Evolutionary conservation across 2,888 invertebrate species (phyloP).

Genomic region (Herminia tarsipennalis): DNA sequence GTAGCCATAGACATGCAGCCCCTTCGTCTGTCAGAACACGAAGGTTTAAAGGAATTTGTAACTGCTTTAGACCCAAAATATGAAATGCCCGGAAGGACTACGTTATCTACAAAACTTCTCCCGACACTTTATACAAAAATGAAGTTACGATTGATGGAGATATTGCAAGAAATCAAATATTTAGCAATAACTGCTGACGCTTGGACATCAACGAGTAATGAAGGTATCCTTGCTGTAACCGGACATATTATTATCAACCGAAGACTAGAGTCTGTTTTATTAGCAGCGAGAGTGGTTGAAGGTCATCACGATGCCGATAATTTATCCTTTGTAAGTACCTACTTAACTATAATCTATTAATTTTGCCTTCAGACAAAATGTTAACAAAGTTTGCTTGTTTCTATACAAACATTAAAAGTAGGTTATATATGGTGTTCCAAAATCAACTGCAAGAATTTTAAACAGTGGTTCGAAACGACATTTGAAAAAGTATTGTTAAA

Average conservation of each 20-base stretch:
- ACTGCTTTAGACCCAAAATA: neutral
- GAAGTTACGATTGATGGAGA: neutral
- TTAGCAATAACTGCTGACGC: neutral
- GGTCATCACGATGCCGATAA: no score
- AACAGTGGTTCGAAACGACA: no score
- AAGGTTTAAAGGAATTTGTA: neutral
- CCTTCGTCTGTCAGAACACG: slow-evolving; percentile 1
- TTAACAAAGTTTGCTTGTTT: no score
- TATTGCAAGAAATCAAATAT: neutral
- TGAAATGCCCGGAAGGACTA: neutral
- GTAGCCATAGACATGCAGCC: slow-evolving; percentile 2
- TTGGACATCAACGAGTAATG: neutral
- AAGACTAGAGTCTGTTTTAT: neutral
- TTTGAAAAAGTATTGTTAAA: no score
- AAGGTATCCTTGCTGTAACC: neutral
- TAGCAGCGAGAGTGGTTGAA: neutral
- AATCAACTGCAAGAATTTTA: no score
- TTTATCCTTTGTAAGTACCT: neutral
- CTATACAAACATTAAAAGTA: no score
- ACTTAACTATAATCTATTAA: neutral
- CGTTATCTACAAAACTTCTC: neutral
- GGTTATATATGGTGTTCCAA: no score
- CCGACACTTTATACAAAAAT: neutral
- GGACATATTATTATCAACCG: neutral
- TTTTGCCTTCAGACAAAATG: neutral